Base-by-base conservation (phyloP, 2,113 vertebrate genomes). In the Antennarius striatus region DNA sequence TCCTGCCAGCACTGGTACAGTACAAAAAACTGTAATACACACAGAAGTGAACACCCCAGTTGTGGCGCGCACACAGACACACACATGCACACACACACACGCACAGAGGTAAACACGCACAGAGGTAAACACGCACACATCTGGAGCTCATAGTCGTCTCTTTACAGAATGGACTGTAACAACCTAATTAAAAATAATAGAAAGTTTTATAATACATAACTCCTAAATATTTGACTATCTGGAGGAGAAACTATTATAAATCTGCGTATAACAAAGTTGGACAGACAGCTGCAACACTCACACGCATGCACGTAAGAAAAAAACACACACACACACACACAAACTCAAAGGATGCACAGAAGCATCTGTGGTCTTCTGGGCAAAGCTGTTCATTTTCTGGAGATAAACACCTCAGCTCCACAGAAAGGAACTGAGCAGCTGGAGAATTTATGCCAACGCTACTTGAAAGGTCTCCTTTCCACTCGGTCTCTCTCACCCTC, bases 381-480 rank as follows among this genome's bases (percentile, higher is more conserved):
- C 85, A 91, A 90, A 91, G 85, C 89, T 87, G 88, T 87, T 88
- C 89, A 89, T 89, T 90, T 87, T 86, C 85, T 85, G 74, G 83
- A 92, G 90, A 90, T 87, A 89, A 91, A 90, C 89, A 90, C 81
- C 76, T 89, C 83, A 78, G 86, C 83, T 90, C 87, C 84, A 87
- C 86, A 85, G 87, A 88, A 90, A 81, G 80, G 73, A 87, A 87
- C 84, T 57, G 82, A 90, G 89, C 92, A 93, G 91, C 92, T 92
- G 91, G 91, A 92, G 84, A 90, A 90, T 89, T 86, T 89, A 91
- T 88, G 89, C 88, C 88, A 86, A 80, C 63, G 74, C 79, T 73
- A 90, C 89, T 90, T 90, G 87, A 92, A 91, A 85, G 88, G 87
- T 89, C 81, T 88, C 81, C 83, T 89, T 84, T 90, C 84, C 78